Base-by-base conservation (phyloP, 2,113 vertebrate species). In the Chamaea fasciata region DNA sequence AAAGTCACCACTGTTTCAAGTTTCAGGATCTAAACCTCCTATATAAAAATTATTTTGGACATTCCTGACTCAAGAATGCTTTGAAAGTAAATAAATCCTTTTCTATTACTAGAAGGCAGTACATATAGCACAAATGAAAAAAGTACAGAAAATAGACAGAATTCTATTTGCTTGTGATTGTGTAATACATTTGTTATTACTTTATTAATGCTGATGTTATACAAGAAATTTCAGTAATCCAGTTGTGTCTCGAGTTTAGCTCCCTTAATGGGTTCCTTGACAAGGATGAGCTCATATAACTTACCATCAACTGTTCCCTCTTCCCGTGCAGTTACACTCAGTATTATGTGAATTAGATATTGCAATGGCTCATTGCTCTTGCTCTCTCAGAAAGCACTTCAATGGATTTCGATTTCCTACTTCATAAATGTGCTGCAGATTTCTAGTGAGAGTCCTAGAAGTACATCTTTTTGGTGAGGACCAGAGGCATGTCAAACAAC, bases 121-220 rank as follows among this genome's bases (percentile, higher is more conserved):
- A 39, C 30, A 69, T 83, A 53, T 15, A 57, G 64, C 13, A 44
- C 74, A 93, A 81, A 91, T 19, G 96, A 67, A 85, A 68, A 62
- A 23, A 49, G 44, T 1, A 6, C 19, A 81, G 46, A 91, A 86
- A 83, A 71, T 42, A 92, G 87, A 76, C 3, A 3, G 37, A 87
- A 93, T 93, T 91, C 31, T 93, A 90, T 91, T 97, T 93, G 11
- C 20, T 76, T 94, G 64, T 85, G 46, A 82, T 91, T 93, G 35
- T 84, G 17, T 55, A 53, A 71, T 78, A 19, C 37, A 63, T 86
- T 95, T 94, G 37, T 49, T 93, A 70, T 91, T 89, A 89, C 92
- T 96, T 96, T 95, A 96, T 97, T 94, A 97, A 81, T 28, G 44
- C 15, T 71, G 33, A 78, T 94, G 50, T 88, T 94, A 86, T 20